Percentiles rank a stretch among this genome's conserved stretches.
Evolutionary conservation across 2,888 invertebrate genomes (phyloP).

Genomic region (Chrysina gloriosa): DNA sequence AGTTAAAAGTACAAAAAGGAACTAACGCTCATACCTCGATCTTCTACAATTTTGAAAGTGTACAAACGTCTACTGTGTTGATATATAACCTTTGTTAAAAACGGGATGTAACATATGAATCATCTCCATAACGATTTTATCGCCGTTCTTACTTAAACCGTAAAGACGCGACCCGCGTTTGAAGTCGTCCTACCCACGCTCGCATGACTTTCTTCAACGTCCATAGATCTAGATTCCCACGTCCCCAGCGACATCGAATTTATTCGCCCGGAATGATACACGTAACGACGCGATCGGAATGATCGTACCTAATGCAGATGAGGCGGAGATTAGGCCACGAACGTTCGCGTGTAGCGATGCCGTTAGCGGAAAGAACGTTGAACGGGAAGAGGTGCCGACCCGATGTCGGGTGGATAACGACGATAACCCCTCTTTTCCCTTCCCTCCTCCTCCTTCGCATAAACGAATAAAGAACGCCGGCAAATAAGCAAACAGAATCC

Average conservation of each 20-base stretch:
- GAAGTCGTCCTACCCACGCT: too few species aligned
- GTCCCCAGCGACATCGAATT: background rate
- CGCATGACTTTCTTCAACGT: background rate
- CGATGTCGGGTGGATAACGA: background rate
- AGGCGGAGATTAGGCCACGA: conserved; percentile 17
- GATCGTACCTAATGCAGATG: conserved; percentile 14
- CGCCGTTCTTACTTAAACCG: too few species aligned
- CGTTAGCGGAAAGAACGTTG: conserved; percentile 16
- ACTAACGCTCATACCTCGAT: too few species aligned
- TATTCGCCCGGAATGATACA: conserved; percentile 8
- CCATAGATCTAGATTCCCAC: conserved; percentile 13
- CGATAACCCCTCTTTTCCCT: background rate
- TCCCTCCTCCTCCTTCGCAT: background rate
- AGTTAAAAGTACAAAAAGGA: too few species aligned
- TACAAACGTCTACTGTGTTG: too few species aligned
- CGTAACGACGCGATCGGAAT: conserved; percentile 20
- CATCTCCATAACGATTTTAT: too few species aligned
- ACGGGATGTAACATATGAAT: too few species aligned
- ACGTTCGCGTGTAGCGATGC: conserved; percentile 28
- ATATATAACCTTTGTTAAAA: too few species aligned
- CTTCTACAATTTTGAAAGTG: too few species aligned
- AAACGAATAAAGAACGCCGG: background rate
- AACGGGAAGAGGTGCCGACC: background rate
- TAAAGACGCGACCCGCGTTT: too few species aligned
- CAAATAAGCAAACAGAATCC: conserved; percentile 39